A percentile compares a stretch with the other conserved stretches of the same genome.
Evolutionary conservation across 2,888 invertebrate genomes (phyloP).

Genomic region (Chrysolina americana): DNA sequence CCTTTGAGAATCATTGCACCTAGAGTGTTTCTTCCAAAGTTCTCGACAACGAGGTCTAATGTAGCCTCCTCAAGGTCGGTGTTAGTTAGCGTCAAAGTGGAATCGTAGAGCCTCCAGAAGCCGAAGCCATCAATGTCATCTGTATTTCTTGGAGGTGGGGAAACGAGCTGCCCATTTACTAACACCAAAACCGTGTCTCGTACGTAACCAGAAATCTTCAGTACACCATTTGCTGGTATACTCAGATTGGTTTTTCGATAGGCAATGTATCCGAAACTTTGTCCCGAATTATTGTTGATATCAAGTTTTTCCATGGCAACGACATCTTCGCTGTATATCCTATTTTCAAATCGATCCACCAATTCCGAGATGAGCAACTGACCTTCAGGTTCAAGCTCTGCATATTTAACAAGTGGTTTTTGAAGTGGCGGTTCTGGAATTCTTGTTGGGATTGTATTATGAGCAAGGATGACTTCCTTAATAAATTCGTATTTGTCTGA

Average conservation of each 20-base stretch:
- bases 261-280: conserved; percentile 73
- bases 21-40: conserved; percentile 84
- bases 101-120: conserved; percentile 66
- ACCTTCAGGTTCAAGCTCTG: conserved; percentile 48
- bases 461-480: conserved; percentile 71
- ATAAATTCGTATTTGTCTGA: conserved; percentile 86
- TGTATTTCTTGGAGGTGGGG: conserved; percentile 56
- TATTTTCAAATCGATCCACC: conserved; percentile 38
- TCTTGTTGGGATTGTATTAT: conserved; percentile 61
- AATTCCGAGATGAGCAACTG: conserved; percentile 27
- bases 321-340: conserved; percentile 55
- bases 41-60: conserved; percentile 76
- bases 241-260: conserved; percentile 67
- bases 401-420: conserved; percentile 57
- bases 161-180: conserved; percentile 67
- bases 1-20: conserved; percentile 69
- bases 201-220: conserved; percentile 67
- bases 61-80: conserved; percentile 56
- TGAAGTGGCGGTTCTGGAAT: conserved; percentile 72
- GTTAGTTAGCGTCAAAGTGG: conserved; percentile 59
- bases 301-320: conserved; percentile 64
- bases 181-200: conserved; percentile 72
- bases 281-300: conserved; percentile 69
- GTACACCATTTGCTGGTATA: conserved; percentile 56
- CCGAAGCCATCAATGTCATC: conserved; percentile 67